Evolutionary conservation across 2,888 invertebrate species (phyloP), one percentile per base, ranked within the genome.

Genomic region (Zhuqinia jingwanae): DNA sequence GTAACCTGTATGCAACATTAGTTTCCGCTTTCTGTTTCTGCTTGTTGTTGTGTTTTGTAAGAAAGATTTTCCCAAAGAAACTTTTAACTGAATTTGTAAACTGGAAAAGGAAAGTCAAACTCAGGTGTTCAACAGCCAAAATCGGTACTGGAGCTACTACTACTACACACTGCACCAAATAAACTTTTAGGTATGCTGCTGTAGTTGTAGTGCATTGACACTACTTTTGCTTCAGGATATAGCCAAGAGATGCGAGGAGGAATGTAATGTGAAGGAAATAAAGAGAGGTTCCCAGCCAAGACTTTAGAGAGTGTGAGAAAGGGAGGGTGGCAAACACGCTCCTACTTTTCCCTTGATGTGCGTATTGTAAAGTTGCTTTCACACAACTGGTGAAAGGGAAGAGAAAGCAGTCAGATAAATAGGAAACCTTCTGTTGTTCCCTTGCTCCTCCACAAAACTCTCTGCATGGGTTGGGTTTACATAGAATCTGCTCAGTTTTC

Each of bases 41-140:
- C 20, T 45, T 63, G 17, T n/a, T 25, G 45, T 36, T 75, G 30
- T 56, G 45, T 60, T 58, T 25, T 47, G 42, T 36, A 58, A 76
- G 42, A 76, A 58, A 60, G 22, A 84, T 83, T 84, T 84, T 70
- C 47, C 56, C 60, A 20, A 45, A 47, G 36, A 77, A 84, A 78
- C 78, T 78, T 84, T 68, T 68, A 84, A 78, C 84, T 84, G 70
- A 78, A 84, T 84, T 85, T 85, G 53, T 42, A 65, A n/a, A n/a
- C n/a, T n/a, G n/a, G n/a, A n/a, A 65, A 76, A 70, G 70, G n/a
- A 68, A 84, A 84, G 77, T 84, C 78, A 65, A 77, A 85, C 63
- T 45, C 76, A 83, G 83, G 83, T 83, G 60, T 47, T 53, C 45
- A 27, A 68, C 68, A 36, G 53, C 53, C 27, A 80, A 36, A 53